phyloP scores from a whole-genome alignment of 2,113 vertebrate species.

The Pomatostomus ruficeps region DNA sequence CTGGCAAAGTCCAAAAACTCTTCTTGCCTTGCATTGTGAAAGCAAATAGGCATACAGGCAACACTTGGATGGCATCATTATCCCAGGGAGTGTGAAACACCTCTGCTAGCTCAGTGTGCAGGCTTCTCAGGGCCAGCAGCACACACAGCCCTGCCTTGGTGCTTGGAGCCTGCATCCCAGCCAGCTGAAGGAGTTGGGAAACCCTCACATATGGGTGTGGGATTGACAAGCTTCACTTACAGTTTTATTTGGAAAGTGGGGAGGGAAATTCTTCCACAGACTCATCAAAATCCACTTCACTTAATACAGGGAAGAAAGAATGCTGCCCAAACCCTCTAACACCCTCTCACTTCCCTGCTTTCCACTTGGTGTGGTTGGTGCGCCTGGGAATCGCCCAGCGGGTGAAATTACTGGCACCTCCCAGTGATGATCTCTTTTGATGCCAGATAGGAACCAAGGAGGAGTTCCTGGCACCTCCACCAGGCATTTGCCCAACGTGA shows the following conservation, averaged over 20 bases:
- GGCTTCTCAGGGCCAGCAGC: neutral
- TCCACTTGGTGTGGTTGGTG: neutral
- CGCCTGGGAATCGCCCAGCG: neutral
- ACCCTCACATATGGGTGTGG: rapidly evolving
- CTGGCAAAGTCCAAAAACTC: neutral
- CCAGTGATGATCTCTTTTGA: neutral
- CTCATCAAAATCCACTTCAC: slow-evolving; percentile 30
- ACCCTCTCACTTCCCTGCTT: slow-evolving; percentile 16
- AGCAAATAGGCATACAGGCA: neutral
- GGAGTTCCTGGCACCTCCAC: neutral
- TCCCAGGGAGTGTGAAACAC: neutral
- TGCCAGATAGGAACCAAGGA: neutral
- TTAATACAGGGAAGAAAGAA: neutral
- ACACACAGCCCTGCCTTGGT: neutral
- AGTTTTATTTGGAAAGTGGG: neutral
- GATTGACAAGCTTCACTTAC: neutral
- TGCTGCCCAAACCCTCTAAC: slow-evolving; percentile 4
- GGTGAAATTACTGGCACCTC: neutral
- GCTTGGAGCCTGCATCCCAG: neutral
- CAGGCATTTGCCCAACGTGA: rapidly evolving
- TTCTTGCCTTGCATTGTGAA: neutral
- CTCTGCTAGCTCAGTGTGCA: neutral
- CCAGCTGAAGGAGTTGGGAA: neutral
- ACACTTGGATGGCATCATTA: neutral
- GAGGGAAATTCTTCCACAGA: neutral